Conservation (phyloP, 92 coral and sea anemone species). For the Anthopleura xanthogrammica region DNA sequence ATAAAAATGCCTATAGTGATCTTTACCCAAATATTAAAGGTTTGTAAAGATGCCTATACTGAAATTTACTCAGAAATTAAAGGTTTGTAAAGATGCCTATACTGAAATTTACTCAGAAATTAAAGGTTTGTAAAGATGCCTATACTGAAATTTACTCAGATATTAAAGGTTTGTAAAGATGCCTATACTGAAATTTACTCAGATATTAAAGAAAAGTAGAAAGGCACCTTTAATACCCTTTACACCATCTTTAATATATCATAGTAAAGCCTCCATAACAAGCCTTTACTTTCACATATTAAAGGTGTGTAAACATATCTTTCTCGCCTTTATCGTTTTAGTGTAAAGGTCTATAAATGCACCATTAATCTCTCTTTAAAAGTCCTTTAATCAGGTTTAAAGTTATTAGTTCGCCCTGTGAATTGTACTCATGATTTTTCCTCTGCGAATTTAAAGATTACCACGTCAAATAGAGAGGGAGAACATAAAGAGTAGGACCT, state of each 20-base stretch:
- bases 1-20: neutral
- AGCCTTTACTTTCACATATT: constrained; percentile 2
- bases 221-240: constrained; percentile 1
- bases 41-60: neutral
- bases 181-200: too few relatives aligned
- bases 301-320: constrained; percentile 15
- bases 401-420: too few relatives aligned
- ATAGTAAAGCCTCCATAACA: constrained; percentile 15
- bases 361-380: constrained; percentile 12
- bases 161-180: too few relatives aligned
- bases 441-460: neutral
- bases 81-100: neutral
- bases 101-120: neutral
- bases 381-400: constrained; percentile 13
- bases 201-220: neutral
- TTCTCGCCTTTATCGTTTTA: neutral
- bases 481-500: neutral
- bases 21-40: neutral
- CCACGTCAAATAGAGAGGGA: constrained; percentile 15
- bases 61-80: neutral
- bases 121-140: too few relatives aligned
- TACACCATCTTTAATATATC: neutral
- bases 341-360: constrained; percentile 13
- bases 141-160: too few relatives aligned
- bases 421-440: constrained; percentile 4